Conservation (phyloP, 2,888 invertebrate species). For the Ochropleura plecta region DNA sequence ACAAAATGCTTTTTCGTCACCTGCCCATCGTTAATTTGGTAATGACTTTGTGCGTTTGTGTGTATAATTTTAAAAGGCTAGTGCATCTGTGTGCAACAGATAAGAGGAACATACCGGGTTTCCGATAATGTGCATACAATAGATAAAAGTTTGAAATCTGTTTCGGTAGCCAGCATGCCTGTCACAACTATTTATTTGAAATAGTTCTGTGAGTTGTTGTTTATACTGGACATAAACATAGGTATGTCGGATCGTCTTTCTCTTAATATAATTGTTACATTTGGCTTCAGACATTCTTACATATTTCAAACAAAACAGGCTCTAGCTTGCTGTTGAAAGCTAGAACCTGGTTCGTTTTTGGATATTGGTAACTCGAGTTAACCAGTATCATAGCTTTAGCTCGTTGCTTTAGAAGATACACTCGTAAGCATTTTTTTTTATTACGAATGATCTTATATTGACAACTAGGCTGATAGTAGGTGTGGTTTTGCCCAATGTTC, state of each 20-base stretch:
- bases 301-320: too few species aligned
- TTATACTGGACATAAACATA: neutral
- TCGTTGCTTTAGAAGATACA: neutral
- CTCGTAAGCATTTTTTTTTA: neutral
- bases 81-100: conserved; percentile 84
- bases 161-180: conserved; percentile 87
- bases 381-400: neutral
- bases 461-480: neutral
- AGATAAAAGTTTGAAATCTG: conserved; percentile 85
- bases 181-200: conserved; percentile 77
- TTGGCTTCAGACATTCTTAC: too few species aligned
- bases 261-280: neutral
- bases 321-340: too few species aligned
- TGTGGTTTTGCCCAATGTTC: conserved; percentile 42
- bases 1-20: conserved; percentile 89
- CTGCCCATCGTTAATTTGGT: conserved; percentile 89
- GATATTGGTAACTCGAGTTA: neutral
- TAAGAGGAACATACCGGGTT: conserved; percentile 87
- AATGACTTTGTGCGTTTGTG: conserved; percentile 87
- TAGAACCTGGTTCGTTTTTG: neutral
- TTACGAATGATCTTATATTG: neutral
- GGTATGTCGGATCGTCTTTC: neutral
- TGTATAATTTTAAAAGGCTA: conserved; percentile 78
- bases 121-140: conserved; percentile 83
- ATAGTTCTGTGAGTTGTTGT: conserved; percentile 43